Percentiles rank a stretch among this genome's conserved stretches.
phyloP scores from a whole-genome alignment of 2,888 invertebrate genomes.

The Dasysyrphus tricinctus region DNA sequence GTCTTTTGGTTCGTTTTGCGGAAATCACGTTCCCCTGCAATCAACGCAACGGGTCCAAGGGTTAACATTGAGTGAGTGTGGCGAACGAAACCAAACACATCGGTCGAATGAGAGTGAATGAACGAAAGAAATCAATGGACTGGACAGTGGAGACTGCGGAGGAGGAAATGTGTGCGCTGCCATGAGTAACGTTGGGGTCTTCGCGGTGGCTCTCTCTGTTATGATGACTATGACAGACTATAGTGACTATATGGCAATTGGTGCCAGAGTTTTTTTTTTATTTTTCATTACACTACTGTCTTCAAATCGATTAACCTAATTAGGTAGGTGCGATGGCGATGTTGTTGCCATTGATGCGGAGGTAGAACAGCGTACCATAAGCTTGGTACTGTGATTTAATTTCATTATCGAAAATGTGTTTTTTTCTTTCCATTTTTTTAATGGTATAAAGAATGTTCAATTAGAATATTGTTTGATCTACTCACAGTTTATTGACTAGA shows the following conservation, averaged over 20 bases:
- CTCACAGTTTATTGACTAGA: constrained; percentile 27
- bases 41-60: background rate
- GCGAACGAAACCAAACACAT: background rate
- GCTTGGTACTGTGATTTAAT: constrained; percentile 18
- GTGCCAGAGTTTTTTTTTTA: constrained; percentile 10
- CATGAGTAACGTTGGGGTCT: background rate
- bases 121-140: constrained; percentile 9
- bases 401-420: background rate
- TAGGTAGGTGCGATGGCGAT: constrained; percentile 13
- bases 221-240: background rate
- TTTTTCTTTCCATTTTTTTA: background rate
- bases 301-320: constrained; percentile 34
- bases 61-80: constrained; percentile 2
- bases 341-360: constrained; percentile 7
- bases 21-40: constrained; percentile 19
- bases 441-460: background rate
- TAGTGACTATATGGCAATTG: background rate
- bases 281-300: constrained; percentile 3
- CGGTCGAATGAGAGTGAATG: background rate
- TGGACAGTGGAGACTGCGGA: background rate
- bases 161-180: constrained; percentile 19
- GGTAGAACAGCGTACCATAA: background rate
- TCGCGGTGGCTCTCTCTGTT: background rate
- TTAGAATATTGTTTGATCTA: constrained; percentile 13
- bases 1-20: constrained; percentile 3